Percentiles rank a stretch among this genome's conserved stretches.
phyloP scores from a whole-genome alignment of 1,140 invertebrate genomes.

The Aphelenchoides fujianensis region DNA sequence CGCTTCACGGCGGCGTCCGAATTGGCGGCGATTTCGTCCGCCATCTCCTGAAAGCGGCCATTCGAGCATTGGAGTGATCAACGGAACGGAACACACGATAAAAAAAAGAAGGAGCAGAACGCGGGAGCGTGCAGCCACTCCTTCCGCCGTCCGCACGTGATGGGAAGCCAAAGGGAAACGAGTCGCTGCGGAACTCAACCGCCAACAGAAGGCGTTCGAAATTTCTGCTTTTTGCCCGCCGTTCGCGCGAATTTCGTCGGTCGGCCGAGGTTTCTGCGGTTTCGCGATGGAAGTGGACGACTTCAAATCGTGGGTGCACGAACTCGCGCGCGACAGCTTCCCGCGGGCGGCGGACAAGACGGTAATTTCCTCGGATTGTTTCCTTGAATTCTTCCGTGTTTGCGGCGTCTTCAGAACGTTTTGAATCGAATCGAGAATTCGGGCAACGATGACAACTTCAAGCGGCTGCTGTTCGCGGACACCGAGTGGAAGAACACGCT shows the following conservation, averaged over 20 bases:
- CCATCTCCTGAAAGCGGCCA: constrained; percentile 15
- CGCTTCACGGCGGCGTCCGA: constrained; percentile 20
- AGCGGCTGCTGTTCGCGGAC: neutral
- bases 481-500: neutral
- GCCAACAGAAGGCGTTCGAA: neutral
- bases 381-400: too few relatives aligned
- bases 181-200: constrained; percentile 4
- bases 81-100: neutral
- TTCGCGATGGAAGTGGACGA: neutral
- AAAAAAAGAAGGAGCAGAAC: neutral
- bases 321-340: neutral
- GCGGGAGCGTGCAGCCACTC: neutral
- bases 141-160: neutral
- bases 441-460: neutral
- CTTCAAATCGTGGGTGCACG: neutral
- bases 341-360: neutral
- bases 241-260: too few relatives aligned
- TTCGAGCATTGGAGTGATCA: too few relatives aligned
- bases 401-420: neutral
- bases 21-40: constrained; percentile 18
- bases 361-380: too few relatives aligned
- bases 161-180: neutral
- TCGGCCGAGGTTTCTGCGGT: too few relatives aligned
- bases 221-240: neutral
- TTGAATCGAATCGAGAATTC: neutral